A percentile compares a stretch with the other conserved stretches of the same genome.
These are phyloP conservation scores for Tupaia tana DNA, from an alignment of 2,113 vertebrate genomes.

Conservation along the genomic window DNA sequence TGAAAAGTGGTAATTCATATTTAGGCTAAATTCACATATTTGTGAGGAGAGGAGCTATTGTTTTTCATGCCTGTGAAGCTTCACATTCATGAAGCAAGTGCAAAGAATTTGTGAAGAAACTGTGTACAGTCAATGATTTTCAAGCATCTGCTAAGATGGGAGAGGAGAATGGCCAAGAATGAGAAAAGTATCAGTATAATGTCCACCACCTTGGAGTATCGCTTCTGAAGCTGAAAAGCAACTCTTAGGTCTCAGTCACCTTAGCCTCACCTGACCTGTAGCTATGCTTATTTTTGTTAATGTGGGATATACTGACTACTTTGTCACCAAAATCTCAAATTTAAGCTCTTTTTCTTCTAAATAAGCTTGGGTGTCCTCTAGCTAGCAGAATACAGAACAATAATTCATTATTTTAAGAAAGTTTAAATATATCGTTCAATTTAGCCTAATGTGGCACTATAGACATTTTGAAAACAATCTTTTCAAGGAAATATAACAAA, in stretches of 20 bases:
- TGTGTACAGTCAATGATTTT: background rate
- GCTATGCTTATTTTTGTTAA: background rate
- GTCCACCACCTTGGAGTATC: no score
- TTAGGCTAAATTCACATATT: background rate
- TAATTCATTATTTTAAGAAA: background rate
- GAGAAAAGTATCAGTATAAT: background rate
- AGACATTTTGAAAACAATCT: background rate
- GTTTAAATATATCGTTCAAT: background rate
- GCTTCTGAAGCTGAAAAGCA: background rate
- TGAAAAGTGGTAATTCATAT: background rate
- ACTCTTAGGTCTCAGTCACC: background rate
- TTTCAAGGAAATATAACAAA: background rate
- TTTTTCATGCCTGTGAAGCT: background rate
- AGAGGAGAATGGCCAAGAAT: background rate
- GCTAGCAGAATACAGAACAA: background rate
- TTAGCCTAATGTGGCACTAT: background rate
- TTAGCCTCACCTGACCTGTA: background rate
- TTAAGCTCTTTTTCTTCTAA: background rate
- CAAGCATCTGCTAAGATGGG: background rate
- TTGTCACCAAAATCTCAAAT: background rate
- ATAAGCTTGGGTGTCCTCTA: background rate
- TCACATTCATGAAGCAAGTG: background rate
- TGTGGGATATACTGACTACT: background rate
- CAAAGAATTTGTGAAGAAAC: background rate
- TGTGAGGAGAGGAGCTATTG: background rate